Evolutionary conservation across 2,113 vertebrate species (phyloP).

Genomic region (Orthonyx spaldingii): DNA sequence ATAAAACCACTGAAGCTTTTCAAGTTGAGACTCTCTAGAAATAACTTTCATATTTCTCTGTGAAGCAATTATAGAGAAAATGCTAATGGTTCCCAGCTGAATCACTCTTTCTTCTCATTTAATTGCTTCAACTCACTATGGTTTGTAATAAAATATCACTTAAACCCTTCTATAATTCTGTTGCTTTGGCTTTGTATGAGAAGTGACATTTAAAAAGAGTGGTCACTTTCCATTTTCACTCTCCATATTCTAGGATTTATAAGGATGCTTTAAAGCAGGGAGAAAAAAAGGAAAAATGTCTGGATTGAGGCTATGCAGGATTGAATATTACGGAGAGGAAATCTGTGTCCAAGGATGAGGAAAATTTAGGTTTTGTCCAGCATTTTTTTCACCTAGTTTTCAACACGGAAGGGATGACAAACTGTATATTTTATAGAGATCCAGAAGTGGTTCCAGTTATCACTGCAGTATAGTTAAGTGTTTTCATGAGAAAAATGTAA

Average conservation of each 20-base stretch:
- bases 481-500: neutral
- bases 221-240: neutral
- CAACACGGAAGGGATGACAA: neutral
- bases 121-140: neutral
- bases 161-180: neutral
- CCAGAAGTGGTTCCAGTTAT: neutral
- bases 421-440: neutral
- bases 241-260: neutral
- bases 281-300: neutral
- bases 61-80: conserved; percentile 32
- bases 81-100: conserved; percentile 41
- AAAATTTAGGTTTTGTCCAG: neutral
- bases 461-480: neutral
- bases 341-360: neutral
- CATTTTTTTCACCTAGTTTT: neutral
- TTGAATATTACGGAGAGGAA: neutral
- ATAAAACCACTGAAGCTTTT: conserved; percentile 42
- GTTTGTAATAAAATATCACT: neutral
- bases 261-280: neutral
- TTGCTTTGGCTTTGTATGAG: neutral
- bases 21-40: conserved; percentile 47
- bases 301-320: neutral
- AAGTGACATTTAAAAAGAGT: neutral
- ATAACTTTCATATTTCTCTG: conserved; percentile 30
- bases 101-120: neutral